Evolutionary conservation across 1,140 invertebrate species (phyloP), one percentile per base, ranked within the genome.

Genomic region (Cotesia typhae): DNA sequence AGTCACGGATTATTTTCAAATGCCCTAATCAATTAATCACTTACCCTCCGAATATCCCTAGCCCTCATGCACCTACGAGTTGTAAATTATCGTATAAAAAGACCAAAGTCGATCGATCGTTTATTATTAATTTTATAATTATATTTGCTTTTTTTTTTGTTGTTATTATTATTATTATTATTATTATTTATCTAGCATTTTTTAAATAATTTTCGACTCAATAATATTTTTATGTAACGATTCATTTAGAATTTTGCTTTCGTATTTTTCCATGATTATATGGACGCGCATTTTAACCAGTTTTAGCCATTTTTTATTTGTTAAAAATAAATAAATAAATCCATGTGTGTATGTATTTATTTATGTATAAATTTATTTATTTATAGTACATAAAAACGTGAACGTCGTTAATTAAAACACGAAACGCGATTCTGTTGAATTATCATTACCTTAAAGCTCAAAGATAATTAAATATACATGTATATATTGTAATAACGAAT

Each of bases 51-150:
- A 28, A 28, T 28, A 28, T 28, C 28, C 28, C 47, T 63, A 51
- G 20, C 57, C 20, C 28, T 61, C 47, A 61, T 47, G 59, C 61
- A 70, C 60, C 69, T 70, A 70, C 69, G 59, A 70, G 69, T 70
- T 70, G 69, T 70, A 52, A 70, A 70, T 61, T 61, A 59, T 41
- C 41, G 14, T 14, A 52, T 47, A 47, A 47, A 47, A 70, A 70
- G 14, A 61, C 38, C 41, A 70, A 61, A 20, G 63, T 51, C 51
- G 41, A 64, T 38, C 5, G 10, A 64, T 38, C 5, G 10, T 37
- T 38, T 10, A 20, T 9, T 60, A 20, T 7, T 17, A 0, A 20
- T 20, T 7, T 60, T 28, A 35, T 7, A 35, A 37, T 64, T 37
- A 28, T 12, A 38, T 37, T 10, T 35, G 4, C 36, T 7, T 28